Percentiles rank a stretch among this genome's conserved stretches.
These are phyloP conservation scores for Scylla paramamosain DNA, from an alignment of 1,140 invertebrate genomes.

Conservation along the genomic window DNA sequence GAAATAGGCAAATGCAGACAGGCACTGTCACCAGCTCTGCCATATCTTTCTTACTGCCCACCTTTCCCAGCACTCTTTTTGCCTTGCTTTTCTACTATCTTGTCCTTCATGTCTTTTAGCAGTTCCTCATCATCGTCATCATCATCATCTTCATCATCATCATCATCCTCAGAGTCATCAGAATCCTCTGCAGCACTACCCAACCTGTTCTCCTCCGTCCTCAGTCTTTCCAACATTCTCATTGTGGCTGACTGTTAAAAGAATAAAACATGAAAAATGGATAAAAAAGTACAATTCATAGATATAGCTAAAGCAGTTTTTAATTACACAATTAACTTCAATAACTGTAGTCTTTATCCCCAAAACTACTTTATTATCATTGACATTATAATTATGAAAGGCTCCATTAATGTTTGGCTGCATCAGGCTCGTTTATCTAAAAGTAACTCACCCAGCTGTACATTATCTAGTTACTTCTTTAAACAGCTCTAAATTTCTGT, in stretches of 20 bases:
- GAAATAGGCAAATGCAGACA: not conserved
- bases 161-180: constrained; percentile 52
- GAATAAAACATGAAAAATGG: not conserved
- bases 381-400: too few relatives aligned
- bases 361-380: not conserved
- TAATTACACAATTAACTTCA: not conserved
- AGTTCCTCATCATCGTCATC: constrained; percentile 61
- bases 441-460: too few relatives aligned
- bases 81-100: not conserved
- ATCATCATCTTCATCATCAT: constrained; percentile 66
- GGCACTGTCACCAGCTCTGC: not conserved
- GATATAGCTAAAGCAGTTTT: not conserved
- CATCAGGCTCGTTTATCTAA: too few relatives aligned
- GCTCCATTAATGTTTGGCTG: too few relatives aligned
- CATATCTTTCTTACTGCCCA: not conserved
- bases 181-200: constrained; percentile 30
- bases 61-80: constrained; percentile 61
- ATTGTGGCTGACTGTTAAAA: constrained; percentile 49
- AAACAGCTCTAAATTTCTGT: too few relatives aligned
- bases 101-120: constrained; percentile 64
- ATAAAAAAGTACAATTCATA: not conserved
- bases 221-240: constrained; percentile 61
- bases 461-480: too few relatives aligned
- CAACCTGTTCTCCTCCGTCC: constrained; percentile 40
- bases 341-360: not conserved